Percentiles rank a stretch among this genome's conserved stretches.
These are phyloP conservation scores for Gymnodraco acuticeps DNA, from an alignment of 2,797 vertebrate species.

Conservation along the genomic window DNA sequence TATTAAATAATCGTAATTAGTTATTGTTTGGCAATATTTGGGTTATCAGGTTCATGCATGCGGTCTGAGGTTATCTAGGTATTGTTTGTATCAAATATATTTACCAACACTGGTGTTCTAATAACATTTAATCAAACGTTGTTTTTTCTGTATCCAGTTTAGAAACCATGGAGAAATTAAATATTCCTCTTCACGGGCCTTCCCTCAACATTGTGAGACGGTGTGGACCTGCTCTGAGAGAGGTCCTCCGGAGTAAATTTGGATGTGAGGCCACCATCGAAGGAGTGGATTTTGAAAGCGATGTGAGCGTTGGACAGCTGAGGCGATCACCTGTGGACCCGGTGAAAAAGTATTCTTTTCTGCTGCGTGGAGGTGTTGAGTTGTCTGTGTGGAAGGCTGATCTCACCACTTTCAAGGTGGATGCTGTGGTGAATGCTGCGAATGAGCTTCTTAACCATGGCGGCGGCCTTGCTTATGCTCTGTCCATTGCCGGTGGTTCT, in stretches of 20 bases:
- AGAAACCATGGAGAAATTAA: conserved; percentile 45
- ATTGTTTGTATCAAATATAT: background rate
- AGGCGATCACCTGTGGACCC: background rate
- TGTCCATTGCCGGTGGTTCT: conserved; percentile 84
- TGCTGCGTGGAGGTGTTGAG: conserved; percentile 46
- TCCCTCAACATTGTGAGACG: conserved; percentile 71
- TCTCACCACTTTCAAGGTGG: conserved; percentile 81
- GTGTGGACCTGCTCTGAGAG: conserved; percentile 49
- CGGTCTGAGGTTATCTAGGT: background rate
- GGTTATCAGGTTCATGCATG: background rate
- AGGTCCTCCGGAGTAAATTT: conserved; percentile 83
- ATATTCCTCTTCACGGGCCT: conserved; percentile 60
- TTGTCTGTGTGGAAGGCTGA: conserved; percentile 90
- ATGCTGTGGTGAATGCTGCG: conserved; percentile 93
- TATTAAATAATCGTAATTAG: too few relatives aligned
- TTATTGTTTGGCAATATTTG: too few relatives aligned
- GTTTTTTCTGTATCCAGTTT: conserved; percentile 9
- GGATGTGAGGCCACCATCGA: conserved; percentile 70
- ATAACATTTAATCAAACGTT: background rate
- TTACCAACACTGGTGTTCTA: background rate
- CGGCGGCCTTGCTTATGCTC: conserved; percentile 87
- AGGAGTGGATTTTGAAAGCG: conserved; percentile 40
- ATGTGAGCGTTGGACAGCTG: fast-evolving
- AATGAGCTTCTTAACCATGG: conserved; percentile 78
- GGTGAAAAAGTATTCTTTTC: conserved; percentile 69